Evolutionary conservation across 2,888 invertebrate species (phyloP), one percentile per base, ranked within the genome.

Genomic region (Yponomeuta evonymella): DNA sequence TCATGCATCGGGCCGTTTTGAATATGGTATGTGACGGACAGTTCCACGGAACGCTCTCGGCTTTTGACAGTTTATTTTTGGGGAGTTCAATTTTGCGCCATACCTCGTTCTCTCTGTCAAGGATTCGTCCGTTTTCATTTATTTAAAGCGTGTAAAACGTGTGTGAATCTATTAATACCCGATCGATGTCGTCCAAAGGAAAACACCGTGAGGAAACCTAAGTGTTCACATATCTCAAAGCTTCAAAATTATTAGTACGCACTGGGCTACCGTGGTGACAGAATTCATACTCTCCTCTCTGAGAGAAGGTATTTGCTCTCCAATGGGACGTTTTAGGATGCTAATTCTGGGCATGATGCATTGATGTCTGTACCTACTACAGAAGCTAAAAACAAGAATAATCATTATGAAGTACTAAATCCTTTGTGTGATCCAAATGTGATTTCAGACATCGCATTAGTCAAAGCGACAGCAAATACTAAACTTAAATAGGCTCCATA

Each of bases 1-100:
- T 89, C 89, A 87, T 77, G 75, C 83, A 82, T 83, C 81, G 83
- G 83, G 77, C 79, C 79, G 81, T 89, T 68, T 89, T 89, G 89
- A 90, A 89, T 90, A 85, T 84, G 84, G 85, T 86, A 86, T 81
- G 84, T 89, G 89, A 88, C 83, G 86, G 87, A 85, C 86, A 84
- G 85, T 81, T 85, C 81, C 79, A 76, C 76, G 73, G 77, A 79
- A 78, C 51, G 79, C 78, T 74, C 77, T 76, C 74, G 75, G 80
- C 81, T 86, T 86, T 88, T 85, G 83, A 85, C 84, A 83, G 84
- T 86, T 87, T 84, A 86, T 87, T 88, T 72, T 87, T 83, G 79
- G 82, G 79, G 79, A 79, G 79, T 81, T 79, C 76, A 74, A 73
- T 76, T 77, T 79, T 76, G 74, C 71, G 51, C 70, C 81, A 81